Percentiles rank a stretch among this genome's conserved stretches.
These are phyloP conservation scores for Etheostoma spectabile DNA, from an alignment of 2,113 vertebrate species.

Conservation along the genomic window DNA sequence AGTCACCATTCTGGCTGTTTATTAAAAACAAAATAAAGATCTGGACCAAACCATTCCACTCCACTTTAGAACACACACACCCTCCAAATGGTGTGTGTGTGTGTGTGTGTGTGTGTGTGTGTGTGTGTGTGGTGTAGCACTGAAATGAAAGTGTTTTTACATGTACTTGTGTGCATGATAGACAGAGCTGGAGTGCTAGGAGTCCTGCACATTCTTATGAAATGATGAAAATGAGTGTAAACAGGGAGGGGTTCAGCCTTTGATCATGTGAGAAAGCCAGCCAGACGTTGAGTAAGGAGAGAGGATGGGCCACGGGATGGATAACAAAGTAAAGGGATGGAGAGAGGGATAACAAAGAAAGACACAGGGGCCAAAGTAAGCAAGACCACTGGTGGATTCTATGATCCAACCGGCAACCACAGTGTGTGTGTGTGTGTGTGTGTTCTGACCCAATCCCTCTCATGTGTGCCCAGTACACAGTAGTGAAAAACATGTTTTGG, in stretches of 20 bases:
- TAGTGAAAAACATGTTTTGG: constrained; percentile 75
- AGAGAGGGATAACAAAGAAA: constrained; percentile 61
- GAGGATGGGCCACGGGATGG: constrained; percentile 40
- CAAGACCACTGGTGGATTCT: constrained; percentile 53
- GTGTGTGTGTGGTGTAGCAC: not conserved
- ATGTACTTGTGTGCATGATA: not conserved
- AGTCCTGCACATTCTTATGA: constrained; percentile 2
- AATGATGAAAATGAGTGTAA: constrained; percentile 50
- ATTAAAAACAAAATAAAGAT: constrained; percentile 34
- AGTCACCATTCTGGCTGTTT: constrained; percentile 13
- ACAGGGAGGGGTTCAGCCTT: constrained; percentile 56
- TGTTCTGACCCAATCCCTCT: constrained; percentile 20
- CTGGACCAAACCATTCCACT: not conserved
- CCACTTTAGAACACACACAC: not conserved
- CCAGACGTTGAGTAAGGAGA: constrained; percentile 47
- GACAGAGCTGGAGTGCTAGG: not conserved
- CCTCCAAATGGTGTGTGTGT: not conserved
- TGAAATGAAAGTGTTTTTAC: not conserved
- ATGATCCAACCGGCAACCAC: constrained; percentile 42
- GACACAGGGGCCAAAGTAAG: constrained; percentile 67
- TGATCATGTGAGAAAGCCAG: constrained; percentile 54
- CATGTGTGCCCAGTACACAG: constrained; percentile 42
- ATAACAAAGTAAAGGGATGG: constrained; percentile 50
- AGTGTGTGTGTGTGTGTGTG: constrained; percentile 12
- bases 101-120: not conserved